Evolutionary conservation across 2,113 vertebrate species (phyloP), one percentile per base, ranked within the genome.

Genomic region (Notothenia coriiceps): DNA sequence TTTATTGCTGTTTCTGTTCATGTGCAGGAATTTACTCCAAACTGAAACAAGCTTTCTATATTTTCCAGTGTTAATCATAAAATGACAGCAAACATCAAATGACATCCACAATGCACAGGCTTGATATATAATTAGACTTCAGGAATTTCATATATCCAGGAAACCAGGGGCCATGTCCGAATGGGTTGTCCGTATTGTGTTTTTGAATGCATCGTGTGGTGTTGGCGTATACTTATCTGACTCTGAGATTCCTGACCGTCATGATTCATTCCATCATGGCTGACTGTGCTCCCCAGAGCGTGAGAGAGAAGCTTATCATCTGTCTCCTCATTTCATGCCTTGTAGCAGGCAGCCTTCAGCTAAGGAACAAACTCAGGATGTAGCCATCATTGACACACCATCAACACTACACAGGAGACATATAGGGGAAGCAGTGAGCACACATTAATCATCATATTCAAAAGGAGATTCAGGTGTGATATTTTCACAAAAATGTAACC

Each of bases 281-380:
- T 79, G 72, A 75, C 85, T 79, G 66, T 83, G 87, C 76, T 83
- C 68, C 83, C 86, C 68, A 50, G 81, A 88, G 88, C 70, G 43
- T 74, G 79, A 81, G 74, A 57, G 74, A 86, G 77, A 85, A 84
- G 88, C 89, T 92, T 91, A 91, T 94, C 92, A 82, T 88, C 87
- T 72, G 81, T 83, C 86, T 89, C 81, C 79, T 89, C 72, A 79
- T 89, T 93, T 87, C 86, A 90, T 86, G 87, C 75, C 83, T 80
- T 78, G 83, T 67, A 86, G 88, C 86, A 83, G 79, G 49, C 75
- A 70, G 87, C 80, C 68, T 76, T 77, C 80, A 75, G 64, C 55
- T 15, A 84, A 10, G 55, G 80, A 74, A 84, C 57, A 76, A 75
- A 83, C 74, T 86, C 78, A 22, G 68, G 80, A 89, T 79, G 89